Base-by-base conservation (phyloP, 1,140 invertebrate genomes). In the Caenorhabditis brenneri region DNA sequence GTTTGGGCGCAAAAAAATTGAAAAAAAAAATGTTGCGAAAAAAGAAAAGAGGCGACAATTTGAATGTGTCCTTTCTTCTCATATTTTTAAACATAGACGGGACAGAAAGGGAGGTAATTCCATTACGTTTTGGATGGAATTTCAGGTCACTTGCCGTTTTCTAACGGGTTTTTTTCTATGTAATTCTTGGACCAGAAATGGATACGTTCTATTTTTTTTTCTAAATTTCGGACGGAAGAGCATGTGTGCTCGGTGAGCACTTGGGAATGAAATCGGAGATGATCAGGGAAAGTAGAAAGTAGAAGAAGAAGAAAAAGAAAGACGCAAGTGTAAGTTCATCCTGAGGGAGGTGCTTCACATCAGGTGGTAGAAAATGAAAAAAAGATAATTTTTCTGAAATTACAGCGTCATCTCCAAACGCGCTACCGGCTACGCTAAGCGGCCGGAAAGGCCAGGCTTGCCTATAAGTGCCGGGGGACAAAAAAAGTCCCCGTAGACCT, bases 201-300 rank as follows among this genome's bases (percentile, higher is more conserved):
- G 65, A 74, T 74, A 74, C 36, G 65, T 74, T 74, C 65, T 74
- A 22, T 24, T 74, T 42, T 42, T 16, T n/a, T n/a, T n/a, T n/a
- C n/a, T n/a, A n/a, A n/a, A 9, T 29, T 58, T 5, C 9, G 22
- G 3, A 29, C 24, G 22, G 24, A 19, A 16, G 7, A 36, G 10
- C 29, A 58, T 65, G 7, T 65, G 29, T 65, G 58, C 29, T 65
- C 58, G 36, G 4, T 65, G 53, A 55, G 53, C 53, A 55, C 53
- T 24, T 19, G 7, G 22, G 22, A 33, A 6, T 65, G 58, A 65
- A 65, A 65, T 65, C 31, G 3, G 58, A 65, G 58, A 65, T 36
- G 31, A 24, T 16, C 9, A 9, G 24, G 49, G n/a, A n/a, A n/a
- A n/a, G n/a, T n/a, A 51, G 49, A n/a, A 51, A 51, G 49, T 51